A percentile compares a stretch with the other conserved stretches of the same genome.
phyloP scores from a whole-genome alignment of 2,888 invertebrate genomes.

The Carpatolechia fugitivella region DNA sequence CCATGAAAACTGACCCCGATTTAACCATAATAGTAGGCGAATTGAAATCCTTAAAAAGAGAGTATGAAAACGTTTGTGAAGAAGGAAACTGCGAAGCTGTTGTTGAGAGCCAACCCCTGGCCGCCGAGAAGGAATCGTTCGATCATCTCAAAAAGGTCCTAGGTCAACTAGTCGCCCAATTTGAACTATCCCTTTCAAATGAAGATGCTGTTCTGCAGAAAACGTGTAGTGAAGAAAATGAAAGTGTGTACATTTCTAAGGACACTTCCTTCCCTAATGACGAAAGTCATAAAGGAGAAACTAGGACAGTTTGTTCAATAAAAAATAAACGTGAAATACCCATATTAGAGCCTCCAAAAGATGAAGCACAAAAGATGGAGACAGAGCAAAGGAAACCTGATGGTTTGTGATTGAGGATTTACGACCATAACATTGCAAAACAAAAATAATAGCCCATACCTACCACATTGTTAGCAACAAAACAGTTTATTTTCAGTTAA shows the following conservation, averaged over 20 bases:
- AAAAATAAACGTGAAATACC: constrained; percentile 14
- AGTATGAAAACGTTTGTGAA: constrained; percentile 44
- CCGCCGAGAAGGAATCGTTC: constrained; percentile 51
- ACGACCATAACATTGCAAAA: no score
- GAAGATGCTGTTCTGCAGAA: constrained; percentile 37
- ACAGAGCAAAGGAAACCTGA: constrained; percentile 27
- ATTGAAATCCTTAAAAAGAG: constrained; percentile 53
- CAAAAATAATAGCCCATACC: no score
- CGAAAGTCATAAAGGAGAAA: constrained; percentile 27
- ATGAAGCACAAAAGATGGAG: constrained; percentile 16
- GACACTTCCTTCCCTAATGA: constrained; percentile 32
- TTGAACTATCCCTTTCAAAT: constrained; percentile 52
- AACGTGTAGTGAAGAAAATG: constrained; percentile 28
- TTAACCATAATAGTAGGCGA: constrained; percentile 78
- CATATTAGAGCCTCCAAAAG: background rate
- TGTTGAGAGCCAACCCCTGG: constrained; percentile 26
- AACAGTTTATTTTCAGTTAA: no score
- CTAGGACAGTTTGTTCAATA: constrained; percentile 19
- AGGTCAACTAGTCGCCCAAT: constrained; percentile 59
- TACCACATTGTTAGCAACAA: no score
- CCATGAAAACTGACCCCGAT: constrained; percentile 76
- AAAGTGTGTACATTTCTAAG: constrained; percentile 30
- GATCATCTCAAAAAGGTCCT: constrained; percentile 70
- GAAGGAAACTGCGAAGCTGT: constrained; percentile 40
- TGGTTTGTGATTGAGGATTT: constrained; percentile 30